These are phyloP conservation scores for Amiota minor DNA, from an alignment of 2,888 invertebrate species.

Conservation along the genomic window DNA sequence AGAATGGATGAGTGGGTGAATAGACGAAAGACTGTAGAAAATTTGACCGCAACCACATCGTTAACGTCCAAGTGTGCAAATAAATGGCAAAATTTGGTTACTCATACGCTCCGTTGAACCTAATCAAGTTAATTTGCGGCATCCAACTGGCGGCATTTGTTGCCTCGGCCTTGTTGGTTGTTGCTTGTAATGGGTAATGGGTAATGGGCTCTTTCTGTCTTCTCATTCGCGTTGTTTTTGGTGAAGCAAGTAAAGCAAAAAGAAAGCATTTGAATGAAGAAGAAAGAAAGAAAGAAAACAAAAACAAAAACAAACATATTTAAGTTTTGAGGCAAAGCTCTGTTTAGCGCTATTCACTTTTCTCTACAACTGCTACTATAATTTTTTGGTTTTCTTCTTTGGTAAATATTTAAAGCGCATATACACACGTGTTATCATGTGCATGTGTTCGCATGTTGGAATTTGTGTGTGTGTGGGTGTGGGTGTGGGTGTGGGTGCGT, in stretches of 20 bases:
- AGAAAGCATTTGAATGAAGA: no score
- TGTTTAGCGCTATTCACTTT: no score
- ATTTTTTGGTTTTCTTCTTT: no score
- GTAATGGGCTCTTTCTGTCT: neutral
- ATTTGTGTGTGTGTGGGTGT: neutral
- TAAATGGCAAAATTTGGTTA: slow-evolving; percentile 37
- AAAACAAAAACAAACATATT: neutral
- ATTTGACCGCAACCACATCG: slow-evolving; percentile 28
- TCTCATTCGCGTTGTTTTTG: neutral
- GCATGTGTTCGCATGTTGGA: neutral
- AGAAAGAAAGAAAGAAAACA: no score
- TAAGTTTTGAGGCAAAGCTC: no score
- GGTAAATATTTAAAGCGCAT: no score
- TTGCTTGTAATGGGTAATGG: no score
- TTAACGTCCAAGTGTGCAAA: slow-evolving; percentile 34
- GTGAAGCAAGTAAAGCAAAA: no score
- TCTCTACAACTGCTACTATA: no score
- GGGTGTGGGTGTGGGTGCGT: neutral
- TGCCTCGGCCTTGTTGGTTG: neutral
- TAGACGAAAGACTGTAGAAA: neutral
- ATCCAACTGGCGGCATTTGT: neutral
- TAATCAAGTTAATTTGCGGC: slow-evolving; percentile 33
- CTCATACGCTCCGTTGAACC: slow-evolving; percentile 35
- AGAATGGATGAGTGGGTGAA: neutral
- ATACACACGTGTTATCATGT: no score